These are phyloP conservation scores for Trachelus troglodyta DNA, from an alignment of 2,888 invertebrate species.

Conservation along the genomic window DNA sequence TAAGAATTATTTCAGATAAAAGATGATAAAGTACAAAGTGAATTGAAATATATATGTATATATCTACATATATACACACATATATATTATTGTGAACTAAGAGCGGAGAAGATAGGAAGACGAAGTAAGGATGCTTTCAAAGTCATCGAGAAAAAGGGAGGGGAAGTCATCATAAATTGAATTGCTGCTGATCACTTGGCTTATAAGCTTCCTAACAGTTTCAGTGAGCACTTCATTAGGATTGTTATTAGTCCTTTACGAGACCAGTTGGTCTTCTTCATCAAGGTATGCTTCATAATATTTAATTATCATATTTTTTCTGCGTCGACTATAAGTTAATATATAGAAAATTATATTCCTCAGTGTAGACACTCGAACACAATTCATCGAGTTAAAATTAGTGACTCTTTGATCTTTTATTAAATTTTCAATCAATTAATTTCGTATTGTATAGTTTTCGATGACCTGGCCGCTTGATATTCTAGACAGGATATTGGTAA, in stretches of 20 bases:
- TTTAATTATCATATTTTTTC: neutral
- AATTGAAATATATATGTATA: neutral
- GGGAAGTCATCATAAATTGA: slow-evolving; percentile 51
- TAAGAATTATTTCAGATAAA: neutral
- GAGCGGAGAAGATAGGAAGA: neutral
- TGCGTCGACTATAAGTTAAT: neutral
- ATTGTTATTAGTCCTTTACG: neutral
- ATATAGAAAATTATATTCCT: neutral
- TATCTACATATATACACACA: too few species aligned
- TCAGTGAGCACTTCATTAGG: slow-evolving; percentile 35
- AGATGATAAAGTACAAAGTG: too few species aligned
- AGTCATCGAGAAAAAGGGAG: slow-evolving; percentile 31
- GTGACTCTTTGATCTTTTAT: neutral
- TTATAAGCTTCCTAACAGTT: slow-evolving; percentile 32
- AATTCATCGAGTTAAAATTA: neutral
- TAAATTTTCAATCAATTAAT: neutral
- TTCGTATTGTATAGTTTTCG: neutral
- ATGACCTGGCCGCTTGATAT: neutral
- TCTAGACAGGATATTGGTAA: neutral
- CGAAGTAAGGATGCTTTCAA: neutral
- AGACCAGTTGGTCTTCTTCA: too few species aligned
- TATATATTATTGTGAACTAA: neutral
- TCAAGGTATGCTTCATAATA: too few species aligned
- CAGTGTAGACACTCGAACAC: neutral
- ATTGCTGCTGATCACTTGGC: slow-evolving; percentile 42